Conservation (phyloP, 1,140 invertebrate genomes). For the Camponotus floridanus region DNA sequence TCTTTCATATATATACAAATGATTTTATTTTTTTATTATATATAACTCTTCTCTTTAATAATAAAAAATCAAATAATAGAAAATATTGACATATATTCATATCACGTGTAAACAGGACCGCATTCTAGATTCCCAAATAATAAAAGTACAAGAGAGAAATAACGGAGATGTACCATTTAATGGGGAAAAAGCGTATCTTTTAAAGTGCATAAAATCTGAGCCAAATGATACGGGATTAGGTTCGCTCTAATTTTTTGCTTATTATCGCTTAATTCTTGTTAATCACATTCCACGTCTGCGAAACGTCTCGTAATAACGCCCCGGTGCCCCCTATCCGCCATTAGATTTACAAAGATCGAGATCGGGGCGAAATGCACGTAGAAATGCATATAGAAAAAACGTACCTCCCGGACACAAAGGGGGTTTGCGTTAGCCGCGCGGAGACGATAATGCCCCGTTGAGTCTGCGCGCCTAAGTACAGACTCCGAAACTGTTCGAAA, state of each 20-base stretch:
- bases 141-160: background rate
- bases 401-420: constrained; percentile 27
- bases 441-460: constrained; percentile 53
- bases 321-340: background rate
- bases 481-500: constrained; percentile 76
- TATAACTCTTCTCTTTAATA: background rate
- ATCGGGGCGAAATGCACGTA: background rate
- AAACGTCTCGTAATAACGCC: constrained; percentile 17
- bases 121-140: background rate
- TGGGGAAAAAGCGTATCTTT: background rate
- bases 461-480: constrained; percentile 71
- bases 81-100: background rate
- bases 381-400: background rate
- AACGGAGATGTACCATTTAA: background rate
- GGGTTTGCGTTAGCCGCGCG: constrained; percentile 23
- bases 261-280: background rate
- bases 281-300: constrained; percentile 21
- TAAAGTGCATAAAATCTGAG: background rate
- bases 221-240: background rate
- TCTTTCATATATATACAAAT: no score
- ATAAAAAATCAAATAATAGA: background rate
- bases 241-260: constrained; percentile 7
- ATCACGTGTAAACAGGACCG: background rate
- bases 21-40: background rate
- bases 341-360: constrained; percentile 26